Conservation (phyloP, 2,113 vertebrate species). For the Gymnarchus niloticus region DNA sequence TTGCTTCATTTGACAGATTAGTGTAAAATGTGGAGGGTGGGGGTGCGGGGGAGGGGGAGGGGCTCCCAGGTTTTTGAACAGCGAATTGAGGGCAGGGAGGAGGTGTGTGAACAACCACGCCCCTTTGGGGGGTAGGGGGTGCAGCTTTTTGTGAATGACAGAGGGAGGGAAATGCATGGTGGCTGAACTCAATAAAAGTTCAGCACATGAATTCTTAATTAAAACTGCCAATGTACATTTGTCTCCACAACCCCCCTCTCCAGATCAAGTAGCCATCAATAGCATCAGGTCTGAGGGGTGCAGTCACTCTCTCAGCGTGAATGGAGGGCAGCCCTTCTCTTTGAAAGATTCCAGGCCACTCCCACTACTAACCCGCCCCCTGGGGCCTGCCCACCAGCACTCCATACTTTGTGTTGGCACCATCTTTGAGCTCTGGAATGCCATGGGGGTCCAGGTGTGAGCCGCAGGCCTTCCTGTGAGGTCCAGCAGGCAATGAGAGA, state of each 20-base stretch:
- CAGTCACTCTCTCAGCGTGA: not conserved
- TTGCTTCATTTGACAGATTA: too few relatives aligned
- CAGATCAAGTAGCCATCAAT: not conserved
- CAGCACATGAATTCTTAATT: conserved; percentile 64
- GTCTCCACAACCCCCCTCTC: not conserved
- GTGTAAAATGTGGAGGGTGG: not conserved
- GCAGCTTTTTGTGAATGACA: not conserved
- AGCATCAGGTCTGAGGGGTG: conserved; percentile 24
- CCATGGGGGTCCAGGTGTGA: not conserved
- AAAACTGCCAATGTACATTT: conserved; percentile 51
- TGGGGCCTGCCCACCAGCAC: not conserved
- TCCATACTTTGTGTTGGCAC: not conserved
- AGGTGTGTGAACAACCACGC: not conserved
- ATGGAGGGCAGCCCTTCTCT: not conserved
- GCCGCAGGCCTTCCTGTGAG: not conserved
- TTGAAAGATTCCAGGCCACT: too few relatives aligned
- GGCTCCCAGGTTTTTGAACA: not conserved
- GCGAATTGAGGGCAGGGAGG: not conserved
- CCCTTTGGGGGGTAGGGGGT: conserved; percentile 7
- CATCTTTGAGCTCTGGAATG: not conserved
- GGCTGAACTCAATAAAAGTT: conserved; percentile 47
- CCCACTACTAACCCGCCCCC: not conserved
- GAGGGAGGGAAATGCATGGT: conserved; percentile 36
- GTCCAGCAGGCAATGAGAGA: not conserved
- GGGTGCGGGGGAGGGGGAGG: not conserved